These are phyloP conservation scores for Ptyas mucosa DNA, from an alignment of 2,113 vertebrate genomes.

Conservation along the genomic window DNA sequence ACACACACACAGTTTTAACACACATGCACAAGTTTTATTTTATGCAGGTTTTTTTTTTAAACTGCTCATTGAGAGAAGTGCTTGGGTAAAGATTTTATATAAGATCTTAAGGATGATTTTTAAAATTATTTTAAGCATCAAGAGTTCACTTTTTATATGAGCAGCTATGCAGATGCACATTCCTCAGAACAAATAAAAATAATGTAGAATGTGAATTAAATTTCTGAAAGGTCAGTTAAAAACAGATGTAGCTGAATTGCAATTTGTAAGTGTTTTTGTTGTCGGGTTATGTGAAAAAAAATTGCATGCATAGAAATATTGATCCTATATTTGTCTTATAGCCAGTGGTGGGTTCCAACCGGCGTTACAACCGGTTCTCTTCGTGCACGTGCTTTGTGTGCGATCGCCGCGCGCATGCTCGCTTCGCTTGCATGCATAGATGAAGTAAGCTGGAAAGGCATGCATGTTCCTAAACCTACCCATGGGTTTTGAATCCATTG, in stretches of 20 bases:
- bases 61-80: background rate
- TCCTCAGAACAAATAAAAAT: constrained; percentile 32
- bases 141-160: constrained; percentile 24
- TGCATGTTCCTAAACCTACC: no score
- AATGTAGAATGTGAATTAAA: constrained; percentile 32
- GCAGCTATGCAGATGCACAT: constrained; percentile 45
- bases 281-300: constrained; percentile 45
- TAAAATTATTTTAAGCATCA: constrained; percentile 40
- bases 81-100: constrained; percentile 47
- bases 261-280: constrained; percentile 62
- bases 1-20: background rate
- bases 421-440: no score
- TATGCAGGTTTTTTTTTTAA: background rate
- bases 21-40: background rate
- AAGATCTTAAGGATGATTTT: background rate
- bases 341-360: no score
- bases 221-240: constrained; percentile 55
- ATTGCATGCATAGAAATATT: constrained; percentile 61
- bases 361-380: no score
- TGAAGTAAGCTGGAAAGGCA: no score
- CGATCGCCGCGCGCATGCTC: no score
- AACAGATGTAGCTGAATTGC: constrained; percentile 41
- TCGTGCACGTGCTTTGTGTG: no score
- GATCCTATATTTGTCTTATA: constrained; percentile 45
- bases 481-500: no score